Percentiles rank a stretch among this genome's conserved stretches.
Evolutionary conservation across 2,888 invertebrate genomes (phyloP).

Genomic region (Lasiommata megera): DNA sequence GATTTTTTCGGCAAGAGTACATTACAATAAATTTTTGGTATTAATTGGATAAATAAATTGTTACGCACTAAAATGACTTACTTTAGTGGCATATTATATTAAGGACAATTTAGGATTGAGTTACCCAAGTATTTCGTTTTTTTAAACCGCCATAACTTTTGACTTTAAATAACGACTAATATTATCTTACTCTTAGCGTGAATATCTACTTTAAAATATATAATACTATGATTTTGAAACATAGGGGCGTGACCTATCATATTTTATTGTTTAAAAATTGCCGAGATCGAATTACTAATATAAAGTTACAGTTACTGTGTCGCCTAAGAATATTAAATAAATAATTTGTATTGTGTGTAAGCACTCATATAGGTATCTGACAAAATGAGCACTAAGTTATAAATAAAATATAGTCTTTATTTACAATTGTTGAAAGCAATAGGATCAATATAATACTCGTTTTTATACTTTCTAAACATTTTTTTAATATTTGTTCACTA

Average conservation of each 20-base stretch:
- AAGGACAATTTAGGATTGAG: background rate
- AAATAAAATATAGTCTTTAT: constrained; percentile 3
- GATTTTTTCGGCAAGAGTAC: too few species aligned
- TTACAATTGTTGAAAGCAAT: constrained; percentile 1
- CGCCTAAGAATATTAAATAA: too few species aligned
- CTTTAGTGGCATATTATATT: background rate
- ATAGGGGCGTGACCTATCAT: background rate
- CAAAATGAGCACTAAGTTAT: background rate
- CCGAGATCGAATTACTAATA: background rate
- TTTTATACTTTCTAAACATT: background rate
- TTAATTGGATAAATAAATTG: background rate
- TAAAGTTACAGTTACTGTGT: background rate
- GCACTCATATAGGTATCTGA: background rate
- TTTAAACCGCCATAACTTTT: background rate
- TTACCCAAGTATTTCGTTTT: background rate
- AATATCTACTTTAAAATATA: background rate
- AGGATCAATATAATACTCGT: constrained; percentile 7
- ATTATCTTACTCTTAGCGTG: background rate
- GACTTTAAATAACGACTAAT: background rate
- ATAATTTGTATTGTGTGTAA: background rate
- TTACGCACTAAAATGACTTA: background rate
- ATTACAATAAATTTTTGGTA: background rate
- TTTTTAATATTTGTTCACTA: background rate
- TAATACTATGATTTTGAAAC: background rate
- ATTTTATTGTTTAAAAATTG: background rate